Evolutionary conservation across 1,140 invertebrate genomes (phyloP).

Genomic region (Drosophila sp.): DNA sequence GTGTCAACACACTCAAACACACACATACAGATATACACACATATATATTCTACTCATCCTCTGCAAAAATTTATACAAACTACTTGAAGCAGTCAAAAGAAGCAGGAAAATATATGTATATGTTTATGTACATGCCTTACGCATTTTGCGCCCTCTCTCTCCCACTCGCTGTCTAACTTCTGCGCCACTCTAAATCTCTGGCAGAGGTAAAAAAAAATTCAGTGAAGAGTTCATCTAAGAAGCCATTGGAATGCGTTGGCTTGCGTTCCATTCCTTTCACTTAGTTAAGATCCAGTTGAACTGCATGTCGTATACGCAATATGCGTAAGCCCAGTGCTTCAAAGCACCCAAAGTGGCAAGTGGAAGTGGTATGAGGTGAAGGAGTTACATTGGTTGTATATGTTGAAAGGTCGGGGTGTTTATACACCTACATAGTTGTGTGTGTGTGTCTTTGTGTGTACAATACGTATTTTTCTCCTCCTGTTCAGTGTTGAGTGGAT

Average conservation of each 20-base stretch:
- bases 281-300: neutral
- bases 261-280: neutral
- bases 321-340: conserved; percentile 45
- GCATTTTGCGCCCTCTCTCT: neutral
- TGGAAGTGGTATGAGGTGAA: conserved; percentile 16
- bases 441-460: conserved; percentile 34
- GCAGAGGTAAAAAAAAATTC: conserved; percentile 21
- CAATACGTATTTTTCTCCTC: neutral
- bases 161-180: neutral
- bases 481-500: conserved; percentile 15
- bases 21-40: neutral
- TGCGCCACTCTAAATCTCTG: conserved; percentile 11
- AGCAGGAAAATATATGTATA: neutral
- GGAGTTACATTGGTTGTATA: conserved; percentile 9
- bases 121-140: conserved; percentile 1
- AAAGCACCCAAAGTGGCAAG: conserved; percentile 29
- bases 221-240: conserved; percentile 30
- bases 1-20: neutral
- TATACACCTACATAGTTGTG: conserved; percentile 31
- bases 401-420: conserved; percentile 21
- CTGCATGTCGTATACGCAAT: conserved; percentile 54
- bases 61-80: conserved; percentile 74
- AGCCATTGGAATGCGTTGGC: conserved; percentile 60
- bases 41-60: conserved; percentile 20
- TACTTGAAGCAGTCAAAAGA: conserved; percentile 41